Base-by-base conservation (phyloP, 1,140 invertebrate genomes). In the Gryon sp. region DNA sequence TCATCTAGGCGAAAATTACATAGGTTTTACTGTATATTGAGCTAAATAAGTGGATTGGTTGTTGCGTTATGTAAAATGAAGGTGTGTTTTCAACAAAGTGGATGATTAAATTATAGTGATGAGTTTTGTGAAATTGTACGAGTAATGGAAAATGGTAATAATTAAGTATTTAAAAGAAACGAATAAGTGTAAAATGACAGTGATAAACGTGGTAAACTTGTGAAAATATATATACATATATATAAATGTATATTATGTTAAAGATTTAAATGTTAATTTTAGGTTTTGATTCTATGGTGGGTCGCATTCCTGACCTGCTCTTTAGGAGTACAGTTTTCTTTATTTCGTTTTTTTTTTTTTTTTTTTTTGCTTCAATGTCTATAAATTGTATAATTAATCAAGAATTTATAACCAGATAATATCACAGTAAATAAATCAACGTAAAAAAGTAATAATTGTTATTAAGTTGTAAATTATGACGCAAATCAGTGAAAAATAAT, bases 1-100 rank as follows among this genome's bases (percentile, higher is more conserved):
- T 34, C 14, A 34, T 5, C 32, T 34, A 5, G 32, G 1, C 14
- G 32, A 34, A 34, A 34, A 34, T 34, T 34, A 12, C 32, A 12
- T 12, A 11, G 32, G 14, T 34, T 12, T 34, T 34, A 12, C 2
- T 24, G 3, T 24, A 24, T 7, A 24, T 55, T 55, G 36, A 26
- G 40, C 34, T 22, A 45, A 45, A 59, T 28, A 34, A 59, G 45
- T 34, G 55, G 20, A 12, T 12, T 11, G 52, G 12, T 57, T 20
- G 40, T 16, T 40, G 18, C 40, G 59, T 62, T 62, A 62, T 62
- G 34, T 50, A 48, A 62, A 62, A 16, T 40, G 30, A 40, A 62
- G 32, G 32, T 60, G 41, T 59, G 38, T 43, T 45, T 18, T 24
- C 15, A 45, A 59, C 32, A 59, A 34, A 26, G 24, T 14, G 28